Percentiles rank a stretch among this genome's conserved stretches.
phyloP scores from a whole-genome alignment of 2,888 invertebrate species.

The Eulithis testata region DNA sequence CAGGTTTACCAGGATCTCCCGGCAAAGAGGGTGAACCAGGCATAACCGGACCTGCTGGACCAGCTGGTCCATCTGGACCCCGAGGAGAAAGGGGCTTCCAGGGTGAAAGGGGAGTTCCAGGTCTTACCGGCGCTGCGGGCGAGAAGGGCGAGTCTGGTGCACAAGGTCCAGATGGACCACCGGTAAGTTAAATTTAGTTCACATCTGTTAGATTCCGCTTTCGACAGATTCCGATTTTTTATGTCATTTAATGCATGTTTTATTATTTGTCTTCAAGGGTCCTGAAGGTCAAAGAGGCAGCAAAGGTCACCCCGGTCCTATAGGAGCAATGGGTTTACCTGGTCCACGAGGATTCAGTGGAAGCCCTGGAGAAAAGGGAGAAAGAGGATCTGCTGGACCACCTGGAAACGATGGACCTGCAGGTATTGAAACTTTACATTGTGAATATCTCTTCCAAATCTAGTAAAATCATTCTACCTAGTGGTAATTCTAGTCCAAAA shows the following conservation, averaged over 20 bases:
- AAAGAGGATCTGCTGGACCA: conserved; percentile 88
- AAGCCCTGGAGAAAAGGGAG: conserved; percentile 89
- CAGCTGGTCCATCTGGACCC: conserved; percentile 85
- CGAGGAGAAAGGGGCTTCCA: conserved; percentile 89
- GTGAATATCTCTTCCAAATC: not conserved
- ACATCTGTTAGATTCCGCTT: not conserved
- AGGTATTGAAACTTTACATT: conserved; percentile 67
- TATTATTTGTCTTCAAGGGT: conserved; percentile 75
- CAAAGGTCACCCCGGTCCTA: conserved; percentile 89
- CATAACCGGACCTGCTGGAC: conserved; percentile 86
- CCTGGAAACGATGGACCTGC: conserved; percentile 91
- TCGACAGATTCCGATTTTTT: too few species aligned
- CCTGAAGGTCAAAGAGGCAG: conserved; percentile 87
- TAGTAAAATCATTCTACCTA: not conserved
- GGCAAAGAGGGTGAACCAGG: conserved; percentile 94
- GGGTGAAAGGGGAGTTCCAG: conserved; percentile 89
- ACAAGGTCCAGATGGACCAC: conserved; percentile 88
- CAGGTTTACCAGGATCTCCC: conserved; percentile 88
- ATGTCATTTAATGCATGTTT: too few species aligned
- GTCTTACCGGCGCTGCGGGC: conserved; percentile 87
- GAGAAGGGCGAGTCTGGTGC: conserved; percentile 87
- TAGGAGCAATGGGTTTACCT: conserved; percentile 89
- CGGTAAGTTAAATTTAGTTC: conserved; percentile 69
- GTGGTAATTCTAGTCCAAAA: too few species aligned
- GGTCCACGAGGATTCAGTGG: conserved; percentile 88